Conservation (phyloP, 1,140 invertebrate species). For the Megathymus violae region DNA sequence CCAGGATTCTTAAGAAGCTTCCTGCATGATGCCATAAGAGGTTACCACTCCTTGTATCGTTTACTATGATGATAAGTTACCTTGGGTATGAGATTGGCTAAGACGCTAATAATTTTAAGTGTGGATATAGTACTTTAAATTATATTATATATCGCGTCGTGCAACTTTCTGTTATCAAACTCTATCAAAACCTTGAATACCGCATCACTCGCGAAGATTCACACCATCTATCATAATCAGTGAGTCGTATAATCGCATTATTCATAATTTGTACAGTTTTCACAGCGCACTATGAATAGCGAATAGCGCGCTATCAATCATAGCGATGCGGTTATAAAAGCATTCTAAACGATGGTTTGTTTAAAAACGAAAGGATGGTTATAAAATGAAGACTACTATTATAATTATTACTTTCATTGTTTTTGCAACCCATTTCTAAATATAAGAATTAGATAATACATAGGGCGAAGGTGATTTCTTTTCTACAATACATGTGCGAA, state of each 20-base stretch:
- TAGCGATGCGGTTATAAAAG: constrained; percentile 30
- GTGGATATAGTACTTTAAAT: not conserved
- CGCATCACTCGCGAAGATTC: constrained; percentile 23
- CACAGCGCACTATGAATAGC: constrained; percentile 55
- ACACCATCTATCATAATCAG: constrained; percentile 44
- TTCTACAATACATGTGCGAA: not conserved
- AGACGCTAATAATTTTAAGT: no score
- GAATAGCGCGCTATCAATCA: constrained; percentile 58
- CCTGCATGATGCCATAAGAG: no score
- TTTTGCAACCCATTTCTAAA: not conserved
- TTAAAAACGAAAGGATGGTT: not conserved
- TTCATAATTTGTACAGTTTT: constrained; percentile 62
- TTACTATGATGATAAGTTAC: no score
- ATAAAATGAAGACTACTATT: not conserved
- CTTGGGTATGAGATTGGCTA: no score
- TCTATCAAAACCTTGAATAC: constrained; percentile 4
- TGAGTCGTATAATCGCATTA: constrained; percentile 47
- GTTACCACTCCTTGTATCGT: no score
- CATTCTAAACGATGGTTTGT: constrained; percentile 16
- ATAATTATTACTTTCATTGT: not conserved
- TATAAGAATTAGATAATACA: not conserved
- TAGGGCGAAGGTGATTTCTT: not conserved
- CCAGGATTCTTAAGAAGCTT: no score
- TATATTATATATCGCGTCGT: not conserved
- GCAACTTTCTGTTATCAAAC: not conserved